Evolutionary conservation across 2,888 invertebrate species (phyloP), one percentile per base, ranked within the genome.

Genomic region (Alentia gelatinosa): DNA sequence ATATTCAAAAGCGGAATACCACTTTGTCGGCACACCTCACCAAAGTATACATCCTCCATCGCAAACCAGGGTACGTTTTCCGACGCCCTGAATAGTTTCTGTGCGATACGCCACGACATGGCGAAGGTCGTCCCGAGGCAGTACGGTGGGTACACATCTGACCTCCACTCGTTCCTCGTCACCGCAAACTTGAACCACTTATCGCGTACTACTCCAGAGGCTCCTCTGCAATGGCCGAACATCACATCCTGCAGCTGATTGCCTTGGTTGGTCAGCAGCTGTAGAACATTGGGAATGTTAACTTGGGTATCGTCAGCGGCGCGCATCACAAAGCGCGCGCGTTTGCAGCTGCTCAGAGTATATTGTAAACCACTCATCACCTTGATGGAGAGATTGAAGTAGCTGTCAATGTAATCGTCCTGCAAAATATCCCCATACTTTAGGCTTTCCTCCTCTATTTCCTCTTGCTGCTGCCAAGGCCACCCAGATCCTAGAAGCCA

Each of bases 41-140:
- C 79, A 39, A 79, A 79, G n/a, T 79, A 79, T 7, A 35, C 35
- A 19, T 79, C 79, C 79, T 79, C 79, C 79, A 79, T 35, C 3
- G 23, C 37, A 26, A 79, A 79, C n/a, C 19, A 79, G 9, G 79
- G 79, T 1, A 39, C 39, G 37, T 79, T 79, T 26, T 39, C n/a
- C 23, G 37, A 19, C 15, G 37, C 35, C 15, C 5, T 19, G 39
- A 79, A 39, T 19, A 79, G 9, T 19, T 23, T 79, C 9, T 26
- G 12, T 39, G 39, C 39, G 37, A n/a, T 39, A 5, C n/a, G 12
- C 37, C n/a, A 39, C 7, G 39, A 12, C 79, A 79, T 79, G 37
- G 39, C 15, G 79, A 79, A 79, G 15, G 79, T 35, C 1, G 79
- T 79, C 19, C 79, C 79, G 12, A 35, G 15, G n/a, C 79, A 79